phyloP scores from a whole-genome alignment of 2,888 invertebrate species.

The Campaea margaritaria region DNA sequence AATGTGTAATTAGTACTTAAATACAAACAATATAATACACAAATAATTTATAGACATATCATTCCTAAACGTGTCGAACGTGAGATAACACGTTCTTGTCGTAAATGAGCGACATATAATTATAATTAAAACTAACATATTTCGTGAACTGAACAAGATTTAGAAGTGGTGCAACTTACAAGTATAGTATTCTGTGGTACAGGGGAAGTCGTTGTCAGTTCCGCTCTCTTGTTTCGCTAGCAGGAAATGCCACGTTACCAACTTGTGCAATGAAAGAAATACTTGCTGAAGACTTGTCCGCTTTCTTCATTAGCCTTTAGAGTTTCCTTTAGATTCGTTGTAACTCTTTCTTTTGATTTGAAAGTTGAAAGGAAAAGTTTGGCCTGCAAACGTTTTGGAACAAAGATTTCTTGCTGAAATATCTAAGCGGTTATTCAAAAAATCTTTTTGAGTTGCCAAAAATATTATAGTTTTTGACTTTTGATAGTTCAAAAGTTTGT shows the following conservation, averaged over 20 bases:
- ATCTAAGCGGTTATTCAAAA: too few species aligned
- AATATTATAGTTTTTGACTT: too few species aligned
- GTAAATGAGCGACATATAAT: too few species aligned
- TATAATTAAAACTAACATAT: too few species aligned
- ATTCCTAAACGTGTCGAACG: too few species aligned
- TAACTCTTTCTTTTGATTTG: slow-evolving; percentile 38
- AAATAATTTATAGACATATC: too few species aligned
- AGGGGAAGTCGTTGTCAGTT: slow-evolving; percentile 72
- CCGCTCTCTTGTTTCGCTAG: slow-evolving; percentile 58
- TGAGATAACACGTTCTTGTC: too few species aligned
- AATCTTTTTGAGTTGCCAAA: too few species aligned
- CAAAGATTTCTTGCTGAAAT: not conserved
- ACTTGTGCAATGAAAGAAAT: slow-evolving; percentile 75
- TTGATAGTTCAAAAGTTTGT: too few species aligned
- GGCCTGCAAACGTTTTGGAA: not conserved
- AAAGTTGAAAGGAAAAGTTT: slow-evolving; percentile 44
- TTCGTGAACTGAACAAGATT: too few species aligned
- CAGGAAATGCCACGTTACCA: slow-evolving; percentile 45
- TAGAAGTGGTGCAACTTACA: not conserved
- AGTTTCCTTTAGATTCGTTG: slow-evolving; percentile 63
- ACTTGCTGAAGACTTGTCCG: slow-evolving; percentile 49
- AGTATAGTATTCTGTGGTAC: slow-evolving; percentile 7
- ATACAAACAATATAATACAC: too few species aligned
- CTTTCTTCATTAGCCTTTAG: slow-evolving; percentile 65
- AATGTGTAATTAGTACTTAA: too few species aligned